Evolutionary conservation across 1,140 invertebrate species (phyloP).

Genomic region (Lasaia peninsularis): DNA sequence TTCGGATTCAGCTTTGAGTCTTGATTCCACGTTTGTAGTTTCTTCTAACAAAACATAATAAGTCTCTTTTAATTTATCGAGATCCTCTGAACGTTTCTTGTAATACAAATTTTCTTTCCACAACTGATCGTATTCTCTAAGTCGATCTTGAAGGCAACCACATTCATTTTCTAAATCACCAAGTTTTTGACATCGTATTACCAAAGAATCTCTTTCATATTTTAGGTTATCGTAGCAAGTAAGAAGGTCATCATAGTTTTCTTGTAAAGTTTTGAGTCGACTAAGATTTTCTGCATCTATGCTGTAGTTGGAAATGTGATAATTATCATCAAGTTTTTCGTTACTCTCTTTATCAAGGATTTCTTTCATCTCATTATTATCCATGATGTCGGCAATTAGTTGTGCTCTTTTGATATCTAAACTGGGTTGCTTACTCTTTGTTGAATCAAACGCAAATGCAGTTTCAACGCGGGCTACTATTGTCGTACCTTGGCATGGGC

Average conservation of each 20-base stretch:
- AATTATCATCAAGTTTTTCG: conserved; percentile 28
- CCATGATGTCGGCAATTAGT: conserved; percentile 64
- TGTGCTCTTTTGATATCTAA: conserved; percentile 57
- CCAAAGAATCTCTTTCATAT: conserved; percentile 50
- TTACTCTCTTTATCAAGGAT: conserved; percentile 48
- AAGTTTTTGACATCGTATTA: conserved; percentile 49
- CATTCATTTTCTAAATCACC: conserved; percentile 53
- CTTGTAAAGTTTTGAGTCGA: conserved; percentile 59
- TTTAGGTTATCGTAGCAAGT: conserved; percentile 59
- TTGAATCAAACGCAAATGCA: conserved; percentile 40
- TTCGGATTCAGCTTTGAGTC: conserved; percentile 57
- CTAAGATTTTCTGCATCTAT: conserved; percentile 53
- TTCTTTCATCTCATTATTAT: conserved; percentile 66
- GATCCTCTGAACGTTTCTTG: conserved; percentile 50
- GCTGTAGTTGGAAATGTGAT: conserved; percentile 34
- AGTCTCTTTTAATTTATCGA: conserved; percentile 59
- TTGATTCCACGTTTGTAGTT: conserved; percentile 53
- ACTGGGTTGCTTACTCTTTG: conserved; percentile 31
- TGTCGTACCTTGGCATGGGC: conserved; percentile 50
- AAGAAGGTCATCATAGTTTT: conserved; percentile 56
- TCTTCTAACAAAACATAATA: conserved; percentile 57
- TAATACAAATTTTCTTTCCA: conserved; percentile 66
- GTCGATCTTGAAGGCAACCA: conserved; percentile 40
- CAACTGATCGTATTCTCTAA: conserved; percentile 55
- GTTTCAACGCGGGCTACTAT: conserved; percentile 39